Base-by-base conservation (phyloP, 2,888 invertebrate genomes). In the Pristionchus fissidentatus region DNA sequence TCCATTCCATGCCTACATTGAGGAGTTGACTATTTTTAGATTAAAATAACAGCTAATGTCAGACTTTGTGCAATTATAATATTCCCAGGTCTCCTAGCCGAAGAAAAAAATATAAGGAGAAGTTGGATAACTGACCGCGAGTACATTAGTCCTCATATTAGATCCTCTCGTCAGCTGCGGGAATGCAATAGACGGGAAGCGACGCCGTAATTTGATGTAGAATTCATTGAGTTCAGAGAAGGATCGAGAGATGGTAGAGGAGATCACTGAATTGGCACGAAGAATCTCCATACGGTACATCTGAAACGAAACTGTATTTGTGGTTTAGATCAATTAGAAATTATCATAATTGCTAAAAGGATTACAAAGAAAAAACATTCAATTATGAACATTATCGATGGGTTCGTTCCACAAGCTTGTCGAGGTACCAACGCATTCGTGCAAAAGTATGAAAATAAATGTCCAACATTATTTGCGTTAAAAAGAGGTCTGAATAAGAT, bases 151-250 rank as follows among this genome's bases (percentile, higher is more conserved):
- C 52, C 98, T 95, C 88, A 94, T 85, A 29, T 84, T 85, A 5
- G 87, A 85, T 13, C 85, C 86, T 15, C 85, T 83, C 26, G 70
- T 85, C 32, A 89, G 62, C 0, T 70, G 52, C 1, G 85, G 84
- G 19, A 86, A 83, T 10, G 83, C 78, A 8, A 86, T 38, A 0
- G 80, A 41, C n/a, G 88, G 87, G 75, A 87, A 88, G 55, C 87
- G 95, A 88, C 96, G 94, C 92, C 96, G 96, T 75, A 99, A 94
- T 94, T 98, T 98, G 93, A 96, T 96, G 93, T 98, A 96, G 84
- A 99, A 95, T 93, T 99, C 99, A 22, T 96, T 95, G 93, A 98
- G 98, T 94, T 99, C 98, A 90, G 97, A 96, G 93, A 97, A 99
- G 0, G 97, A 96, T 85, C 99, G 95, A 93, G 97, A 97, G 82